phyloP scores from a whole-genome alignment of 2,888 invertebrate genomes.

The Nudaria mundana region DNA sequence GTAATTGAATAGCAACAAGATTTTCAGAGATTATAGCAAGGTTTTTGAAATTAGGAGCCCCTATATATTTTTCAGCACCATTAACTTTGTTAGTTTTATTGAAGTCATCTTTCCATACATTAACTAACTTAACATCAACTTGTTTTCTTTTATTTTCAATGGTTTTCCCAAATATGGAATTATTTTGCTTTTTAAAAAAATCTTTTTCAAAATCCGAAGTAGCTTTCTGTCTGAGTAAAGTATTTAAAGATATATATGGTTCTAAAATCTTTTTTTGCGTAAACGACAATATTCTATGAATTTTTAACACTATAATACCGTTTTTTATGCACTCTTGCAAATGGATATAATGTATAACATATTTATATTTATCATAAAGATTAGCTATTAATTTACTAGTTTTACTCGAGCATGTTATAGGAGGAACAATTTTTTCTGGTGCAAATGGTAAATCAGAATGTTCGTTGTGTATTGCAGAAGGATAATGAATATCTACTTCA shows the following conservation, averaged over 20 bases:
- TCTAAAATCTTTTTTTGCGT: too few relatives aligned
- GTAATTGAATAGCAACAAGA: background rate
- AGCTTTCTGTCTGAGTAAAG: background rate
- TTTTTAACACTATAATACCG: background rate
- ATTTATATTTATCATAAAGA: background rate
- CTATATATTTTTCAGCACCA: slow-evolving; percentile 4
- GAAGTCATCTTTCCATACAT: background rate
- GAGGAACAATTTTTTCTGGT: background rate
- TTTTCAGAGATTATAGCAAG: slow-evolving; percentile 1
- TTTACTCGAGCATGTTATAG: background rate
- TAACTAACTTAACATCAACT: background rate
- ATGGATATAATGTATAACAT: background rate
- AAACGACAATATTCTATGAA: too few relatives aligned
- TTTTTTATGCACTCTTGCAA: background rate
- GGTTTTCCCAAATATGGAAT: slow-evolving; percentile 2
- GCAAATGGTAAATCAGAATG: background rate
- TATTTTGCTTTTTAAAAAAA: background rate
- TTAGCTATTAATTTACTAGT: background rate
- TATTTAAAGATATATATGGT: too few relatives aligned
- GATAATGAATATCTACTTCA: background rate
- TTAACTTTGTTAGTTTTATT: background rate
- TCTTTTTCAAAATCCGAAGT: background rate
- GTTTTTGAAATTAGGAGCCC: slow-evolving; percentile 6
- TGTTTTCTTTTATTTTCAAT: slow-evolving; percentile 1
- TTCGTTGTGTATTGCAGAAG: background rate